Conservation (phyloP, 1,140 invertebrate genomes). For the Aphelinus certus region DNA sequence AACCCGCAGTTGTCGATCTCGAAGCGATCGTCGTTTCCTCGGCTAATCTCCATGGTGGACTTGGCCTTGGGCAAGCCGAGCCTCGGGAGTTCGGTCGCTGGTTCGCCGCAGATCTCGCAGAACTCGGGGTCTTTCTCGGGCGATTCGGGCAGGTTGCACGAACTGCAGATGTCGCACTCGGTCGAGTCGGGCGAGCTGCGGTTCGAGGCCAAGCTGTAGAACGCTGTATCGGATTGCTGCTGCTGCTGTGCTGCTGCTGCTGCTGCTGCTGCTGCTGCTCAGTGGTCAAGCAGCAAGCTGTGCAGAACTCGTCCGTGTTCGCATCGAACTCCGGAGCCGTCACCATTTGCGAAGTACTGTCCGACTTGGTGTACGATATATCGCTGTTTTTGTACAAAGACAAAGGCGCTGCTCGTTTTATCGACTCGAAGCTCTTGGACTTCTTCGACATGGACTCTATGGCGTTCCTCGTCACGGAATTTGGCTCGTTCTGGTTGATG, state of each 20-base stretch:
- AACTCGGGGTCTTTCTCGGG: constrained; percentile 46
- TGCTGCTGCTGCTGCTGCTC: constrained; percentile 40
- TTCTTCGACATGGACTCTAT: constrained; percentile 57
- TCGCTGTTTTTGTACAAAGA: constrained; percentile 3
- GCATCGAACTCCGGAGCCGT: constrained; percentile 49
- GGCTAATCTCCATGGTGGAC: constrained; percentile 40
- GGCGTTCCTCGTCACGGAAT: constrained; percentile 24
- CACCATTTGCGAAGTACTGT: constrained; percentile 51
- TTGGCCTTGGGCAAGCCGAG: constrained; percentile 48
- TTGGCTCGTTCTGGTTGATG: constrained; percentile 48
- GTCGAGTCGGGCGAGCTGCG: constrained; percentile 59
- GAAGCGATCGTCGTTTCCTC: constrained; percentile 51
- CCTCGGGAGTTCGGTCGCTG: constrained; percentile 40
- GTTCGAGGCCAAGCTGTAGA: constrained; percentile 55
- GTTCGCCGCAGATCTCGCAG: constrained; percentile 61
- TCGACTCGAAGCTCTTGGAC: constrained; percentile 62
- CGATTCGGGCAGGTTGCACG: constrained; percentile 53
- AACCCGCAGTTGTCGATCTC: constrained; percentile 53
- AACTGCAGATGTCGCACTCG: constrained; percentile 62
- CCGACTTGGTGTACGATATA: constrained; percentile 45
- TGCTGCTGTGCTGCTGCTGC: constrained; percentile 33
- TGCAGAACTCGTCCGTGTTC: constrained; percentile 58
- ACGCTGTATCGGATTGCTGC: constrained; percentile 46
- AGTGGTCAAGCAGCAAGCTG: constrained; percentile 57
- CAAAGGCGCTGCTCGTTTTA: constrained; percentile 49